A percentile compares a stretch with the other conserved stretches of the same genome.
Conservation (phyloP, 1,140 invertebrate genomes). For the Drosophila miranda region DNA sequence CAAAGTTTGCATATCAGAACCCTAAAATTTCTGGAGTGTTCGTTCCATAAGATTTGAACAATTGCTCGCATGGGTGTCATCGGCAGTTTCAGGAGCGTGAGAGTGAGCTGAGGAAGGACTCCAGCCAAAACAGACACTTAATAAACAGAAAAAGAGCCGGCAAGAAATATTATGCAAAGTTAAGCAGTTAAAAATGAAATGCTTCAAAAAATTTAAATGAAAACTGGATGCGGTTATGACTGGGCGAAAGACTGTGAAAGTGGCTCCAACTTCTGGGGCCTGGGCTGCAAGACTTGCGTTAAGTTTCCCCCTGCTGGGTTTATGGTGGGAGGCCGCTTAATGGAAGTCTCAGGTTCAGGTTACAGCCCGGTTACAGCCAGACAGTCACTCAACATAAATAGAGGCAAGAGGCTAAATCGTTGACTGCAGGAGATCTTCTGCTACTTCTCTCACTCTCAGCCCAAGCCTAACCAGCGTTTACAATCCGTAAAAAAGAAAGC, state of each 20-base stretch:
- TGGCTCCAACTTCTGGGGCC: constrained; percentile 34
- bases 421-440: too few relatives aligned
- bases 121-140: constrained; percentile 32
- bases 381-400: constrained; percentile 60
- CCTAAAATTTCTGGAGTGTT: too few relatives aligned
- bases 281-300: not conserved
- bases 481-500: constrained; percentile 35
- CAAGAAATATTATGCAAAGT: constrained; percentile 44
- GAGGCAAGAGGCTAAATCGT: constrained; percentile 16
- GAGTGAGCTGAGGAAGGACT: constrained; percentile 2
- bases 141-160: constrained; percentile 29
- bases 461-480: constrained; percentile 37
- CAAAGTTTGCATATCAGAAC: constrained; percentile 27
- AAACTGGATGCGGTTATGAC: constrained; percentile 46
- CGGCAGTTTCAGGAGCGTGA: constrained; percentile 18
- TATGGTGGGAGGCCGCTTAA: constrained; percentile 33
- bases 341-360: constrained; percentile 1
- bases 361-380: constrained; percentile 21
- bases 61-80: constrained; percentile 39
- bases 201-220: constrained; percentile 57
- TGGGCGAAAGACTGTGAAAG: constrained; percentile 49
- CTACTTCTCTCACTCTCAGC: too few relatives aligned
- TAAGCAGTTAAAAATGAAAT: constrained; percentile 61
- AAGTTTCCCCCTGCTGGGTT: constrained; percentile 26
- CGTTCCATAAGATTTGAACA: constrained; percentile 4